These are phyloP conservation scores for Drosophila fungiperda DNA, from an alignment of 2,888 invertebrate species.

Conservation along the genomic window DNA sequence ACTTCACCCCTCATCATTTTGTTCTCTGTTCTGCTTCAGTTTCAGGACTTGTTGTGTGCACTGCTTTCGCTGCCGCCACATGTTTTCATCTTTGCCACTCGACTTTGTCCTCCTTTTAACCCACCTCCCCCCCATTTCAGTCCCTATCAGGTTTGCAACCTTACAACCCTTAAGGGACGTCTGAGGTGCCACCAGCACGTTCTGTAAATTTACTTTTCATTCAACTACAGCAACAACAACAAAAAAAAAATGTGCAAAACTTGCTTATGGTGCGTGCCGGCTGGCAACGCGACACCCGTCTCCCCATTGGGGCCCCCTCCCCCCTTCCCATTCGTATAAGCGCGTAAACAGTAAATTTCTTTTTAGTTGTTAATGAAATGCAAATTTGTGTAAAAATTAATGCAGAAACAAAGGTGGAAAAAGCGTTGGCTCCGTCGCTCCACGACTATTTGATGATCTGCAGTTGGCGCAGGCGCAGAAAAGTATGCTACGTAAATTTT, in stretches of 20 bases:
- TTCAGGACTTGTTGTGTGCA: slow-evolving; percentile 43
- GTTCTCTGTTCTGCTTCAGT: slow-evolving; percentile 10
- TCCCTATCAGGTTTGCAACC: background rate
- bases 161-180: slow-evolving; percentile 16
- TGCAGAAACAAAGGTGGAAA: slow-evolving; percentile 44
- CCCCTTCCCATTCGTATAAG: background rate
- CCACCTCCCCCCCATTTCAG: background rate
- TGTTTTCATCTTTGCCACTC: slow-evolving; percentile 42
- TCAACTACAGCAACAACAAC: slow-evolving; percentile 41
- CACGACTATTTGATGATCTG: slow-evolving; percentile 10
- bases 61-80: slow-evolving; percentile 26
- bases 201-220: slow-evolving; percentile 72
- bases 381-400: slow-evolving; percentile 69
- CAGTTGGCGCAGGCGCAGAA: slow-evolving; percentile 6
- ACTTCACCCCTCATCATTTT: background rate
- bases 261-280: slow-evolving; percentile 38
- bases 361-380: slow-evolving; percentile 73
- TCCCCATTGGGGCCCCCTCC: background rate
- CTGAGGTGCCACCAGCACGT: slow-evolving; percentile 47
- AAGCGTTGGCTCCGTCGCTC: slow-evolving; percentile 11
- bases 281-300: slow-evolving; percentile 24
- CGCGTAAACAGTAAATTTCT: slow-evolving; percentile 39
- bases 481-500: slow-evolving; percentile 14
- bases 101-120: slow-evolving; percentile 18
- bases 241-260: slow-evolving; percentile 14